These are phyloP conservation scores for Corythornis leucogaster DNA, from an alignment of 2,797 vertebrate genomes.

Conservation along the genomic window DNA sequence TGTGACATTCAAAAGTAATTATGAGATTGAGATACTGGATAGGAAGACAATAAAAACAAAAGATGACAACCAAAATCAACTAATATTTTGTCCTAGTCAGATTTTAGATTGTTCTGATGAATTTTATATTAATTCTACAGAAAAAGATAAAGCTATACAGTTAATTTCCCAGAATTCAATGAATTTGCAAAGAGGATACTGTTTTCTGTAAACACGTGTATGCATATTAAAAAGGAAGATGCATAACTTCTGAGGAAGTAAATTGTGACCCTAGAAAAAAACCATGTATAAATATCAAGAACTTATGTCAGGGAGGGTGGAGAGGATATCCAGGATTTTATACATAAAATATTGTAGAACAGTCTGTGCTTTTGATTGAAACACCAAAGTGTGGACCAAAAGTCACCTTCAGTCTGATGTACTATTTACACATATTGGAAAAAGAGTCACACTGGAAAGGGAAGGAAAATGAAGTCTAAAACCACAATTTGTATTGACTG, in stretches of 20 bases:
- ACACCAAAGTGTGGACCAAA: background rate
- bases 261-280: background rate
- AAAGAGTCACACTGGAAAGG: background rate
- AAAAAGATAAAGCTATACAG: background rate
- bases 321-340: background rate
- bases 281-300: background rate
- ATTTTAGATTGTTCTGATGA: conserved; percentile 35
- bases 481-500: background rate
- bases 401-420: background rate
- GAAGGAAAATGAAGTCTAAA: background rate
- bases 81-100: conserved; percentile 35
- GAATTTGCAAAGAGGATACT: background rate
- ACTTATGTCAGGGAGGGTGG: background rate
- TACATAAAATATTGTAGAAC: background rate
- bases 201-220: background rate
- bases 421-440: background rate
- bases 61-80: conserved; percentile 27
- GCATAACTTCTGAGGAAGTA: background rate
- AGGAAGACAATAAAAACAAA: conserved; percentile 32
- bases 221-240: background rate
- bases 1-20: conserved; percentile 44
- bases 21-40: background rate
- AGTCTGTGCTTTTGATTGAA: background rate
- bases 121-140: conserved; percentile 3
- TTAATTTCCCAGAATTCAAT: conserved; percentile 5